Percentiles rank a stretch among this genome's conserved stretches.
These are phyloP conservation scores for Carcina quercana DNA, from an alignment of 2,888 invertebrate genomes.

Conservation along the genomic window DNA sequence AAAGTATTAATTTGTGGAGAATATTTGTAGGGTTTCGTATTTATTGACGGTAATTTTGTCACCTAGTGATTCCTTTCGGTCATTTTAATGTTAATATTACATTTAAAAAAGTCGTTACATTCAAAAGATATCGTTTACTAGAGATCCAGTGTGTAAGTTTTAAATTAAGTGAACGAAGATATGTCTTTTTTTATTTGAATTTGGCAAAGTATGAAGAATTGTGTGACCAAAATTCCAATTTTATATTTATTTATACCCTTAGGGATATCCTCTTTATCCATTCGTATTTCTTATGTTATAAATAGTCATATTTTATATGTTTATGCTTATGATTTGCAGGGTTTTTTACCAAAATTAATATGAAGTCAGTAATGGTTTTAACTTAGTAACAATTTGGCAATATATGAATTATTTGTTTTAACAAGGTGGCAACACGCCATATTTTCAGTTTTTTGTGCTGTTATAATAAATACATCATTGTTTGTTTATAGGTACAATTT, in stretches of 20 bases:
- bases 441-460: not conserved
- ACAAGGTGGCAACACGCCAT: not conserved
- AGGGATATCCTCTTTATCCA: constrained; percentile 11
- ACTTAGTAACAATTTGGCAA: not conserved
- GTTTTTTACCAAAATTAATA: constrained; percentile 5
- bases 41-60: constrained; percentile 4
- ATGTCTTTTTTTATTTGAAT: constrained; percentile 27
- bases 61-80: constrained; percentile 2
- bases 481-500: too few relatives aligned
- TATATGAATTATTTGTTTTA: not conserved
- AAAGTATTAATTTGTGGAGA: constrained; percentile 22
- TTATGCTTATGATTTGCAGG: constrained; percentile 3
- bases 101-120: constrained; percentile 3
- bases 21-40: constrained; percentile 1
- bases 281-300: constrained; percentile 1
- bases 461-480: too few relatives aligned
- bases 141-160: constrained; percentile 30
- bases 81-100: not conserved
- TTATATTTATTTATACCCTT: constrained; percentile 13
- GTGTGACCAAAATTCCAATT: constrained; percentile 21
- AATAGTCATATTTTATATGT: constrained; percentile 1
- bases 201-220: constrained; percentile 29
- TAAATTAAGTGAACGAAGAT: constrained; percentile 31
- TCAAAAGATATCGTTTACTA: constrained; percentile 8
- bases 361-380: constrained; percentile 6